phyloP scores from a whole-genome alignment of 2,797 vertebrate genomes.

The Gymnothorax javanicus region DNA sequence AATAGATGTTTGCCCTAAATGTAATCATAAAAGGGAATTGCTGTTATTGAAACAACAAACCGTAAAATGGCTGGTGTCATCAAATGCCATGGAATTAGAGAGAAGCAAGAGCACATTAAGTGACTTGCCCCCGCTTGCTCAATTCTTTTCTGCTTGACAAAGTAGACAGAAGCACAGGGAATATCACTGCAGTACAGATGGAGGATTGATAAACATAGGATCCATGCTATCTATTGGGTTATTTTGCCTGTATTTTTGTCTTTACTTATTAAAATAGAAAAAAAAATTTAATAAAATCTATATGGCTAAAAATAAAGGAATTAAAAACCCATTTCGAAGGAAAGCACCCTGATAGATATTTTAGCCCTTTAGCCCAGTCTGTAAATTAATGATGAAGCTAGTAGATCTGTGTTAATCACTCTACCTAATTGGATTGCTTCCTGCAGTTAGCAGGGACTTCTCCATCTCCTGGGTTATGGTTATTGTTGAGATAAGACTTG shows the following conservation, averaged over 20 bases:
- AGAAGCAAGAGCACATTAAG: neutral
- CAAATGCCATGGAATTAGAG: neutral
- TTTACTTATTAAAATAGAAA: neutral
- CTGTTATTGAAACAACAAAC: neutral
- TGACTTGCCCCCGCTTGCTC: neutral
- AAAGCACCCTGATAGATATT: neutral
- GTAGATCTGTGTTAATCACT: conserved; percentile 2
- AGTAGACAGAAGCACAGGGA: neutral
- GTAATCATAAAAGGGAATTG: neutral
- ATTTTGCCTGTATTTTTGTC: neutral
- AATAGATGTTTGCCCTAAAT: neutral
- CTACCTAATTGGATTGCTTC: neutral
- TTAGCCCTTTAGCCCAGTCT: neutral
- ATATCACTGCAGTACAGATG: neutral
- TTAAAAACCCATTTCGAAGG: neutral
- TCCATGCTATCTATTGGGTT: neutral
- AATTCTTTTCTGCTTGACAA: neutral
- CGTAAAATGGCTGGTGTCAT: neutral
- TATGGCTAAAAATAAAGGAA: neutral
- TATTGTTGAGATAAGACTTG: neutral
- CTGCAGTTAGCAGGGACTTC: conserved; percentile 4
- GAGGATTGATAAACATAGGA: neutral
- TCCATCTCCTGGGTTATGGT: neutral
- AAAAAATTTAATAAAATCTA: neutral
- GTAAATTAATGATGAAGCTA: neutral